Evolutionary conservation across 2,113 vertebrate species (phyloP), one percentile per base, ranked within the genome.

Genomic region (Halcyon malimbica): DNA sequence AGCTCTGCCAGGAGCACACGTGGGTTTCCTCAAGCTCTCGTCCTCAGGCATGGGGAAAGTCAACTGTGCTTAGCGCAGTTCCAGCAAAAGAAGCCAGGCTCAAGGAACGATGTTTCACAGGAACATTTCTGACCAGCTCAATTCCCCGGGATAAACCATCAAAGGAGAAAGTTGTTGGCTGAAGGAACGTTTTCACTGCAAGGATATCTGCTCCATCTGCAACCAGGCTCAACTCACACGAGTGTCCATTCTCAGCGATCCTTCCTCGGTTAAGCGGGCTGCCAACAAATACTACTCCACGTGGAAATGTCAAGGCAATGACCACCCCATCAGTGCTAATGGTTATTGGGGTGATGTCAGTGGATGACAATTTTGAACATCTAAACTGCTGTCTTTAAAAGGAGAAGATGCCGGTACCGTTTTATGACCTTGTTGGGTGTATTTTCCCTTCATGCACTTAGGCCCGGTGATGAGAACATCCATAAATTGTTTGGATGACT

Each of bases 11-110:
- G 73, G 48, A 94, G 23, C 26, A 87, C 95, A 97, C 95, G 94
- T 96, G 93, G 94, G 57, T 97, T 95, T 95, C 93, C 87, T 97
- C 95, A 94, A 96, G 70, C 63, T 74, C 67, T 79, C 77, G 69
- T 96, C 95, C 74, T 75, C 62, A 84, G 57, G 44, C 87, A n/a
- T 5, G 10, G 39, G 65, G 74, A 91, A 96, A 95, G 69, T 64
- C 94, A 89, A 78, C 77, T 6, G 64, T 6, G 48, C 87, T 91
- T 57, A 94, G 60, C 4, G 0, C 18, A 2, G 83, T 42, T 92
- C 89, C 93, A 92, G 67, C 53, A 65, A 78, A 95, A 65, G 50
- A 79, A 95, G 57, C 62, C 89, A 73, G 78, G 81, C 53, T 87
- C 50, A 76, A 76, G 87, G 48, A 87, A 41, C 1, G 11, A 37